Evolutionary conservation across 2,113 vertebrate genomes (phyloP), one percentile per base, ranked within the genome.

Genomic region (Cervus canadensis): DNA sequence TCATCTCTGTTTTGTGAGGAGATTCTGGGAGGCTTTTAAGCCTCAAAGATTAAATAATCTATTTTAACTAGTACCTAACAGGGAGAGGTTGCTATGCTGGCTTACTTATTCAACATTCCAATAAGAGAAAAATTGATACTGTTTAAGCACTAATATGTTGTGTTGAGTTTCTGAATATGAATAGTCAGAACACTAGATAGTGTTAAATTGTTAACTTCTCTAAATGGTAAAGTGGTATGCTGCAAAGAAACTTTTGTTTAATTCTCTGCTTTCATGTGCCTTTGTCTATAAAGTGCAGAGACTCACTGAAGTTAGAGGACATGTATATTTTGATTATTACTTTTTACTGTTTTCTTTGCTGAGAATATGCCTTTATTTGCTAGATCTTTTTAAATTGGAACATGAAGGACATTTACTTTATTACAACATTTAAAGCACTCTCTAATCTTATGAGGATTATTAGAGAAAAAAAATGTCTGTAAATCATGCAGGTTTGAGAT

Each of bases 381-480:
- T 93, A 43, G 43, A 56, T 95, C 81, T 83, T 88, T 52, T 95
- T 30, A 82, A 81, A 59, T 78, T 81, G 40, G 23, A 97, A 78
- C 78, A 78, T 88, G 56, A 60, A 93, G 54, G 33, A 50, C 9
- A 56, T 89, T 97, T 87, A 86, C 57, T 89, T 86, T 92, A 43
- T 92, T 88, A 52, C 3, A 84, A 36, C 48, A 87, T 74, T 93
- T 89, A 95, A 92, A 92, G 40, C 15, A 78, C 64, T 78, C 96
- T 83, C 60, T 91, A 89, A 94, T 86, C 64, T 97, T 86, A 86
- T 94, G 50, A 95, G 48, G 67, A 76, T 57, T 92, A 92, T 94
- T 92, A 85, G 82, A 60, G 48, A 60, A 95, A 95, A 83, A 85
- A 60, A 36, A 10, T 50, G 67, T 87, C 5, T 94, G 43, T 86